Percentiles rank a stretch among this genome's conserved stretches.
Evolutionary conservation across 2,113 vertebrate genomes (phyloP).

Genomic region (Brachirus orientalis): DNA sequence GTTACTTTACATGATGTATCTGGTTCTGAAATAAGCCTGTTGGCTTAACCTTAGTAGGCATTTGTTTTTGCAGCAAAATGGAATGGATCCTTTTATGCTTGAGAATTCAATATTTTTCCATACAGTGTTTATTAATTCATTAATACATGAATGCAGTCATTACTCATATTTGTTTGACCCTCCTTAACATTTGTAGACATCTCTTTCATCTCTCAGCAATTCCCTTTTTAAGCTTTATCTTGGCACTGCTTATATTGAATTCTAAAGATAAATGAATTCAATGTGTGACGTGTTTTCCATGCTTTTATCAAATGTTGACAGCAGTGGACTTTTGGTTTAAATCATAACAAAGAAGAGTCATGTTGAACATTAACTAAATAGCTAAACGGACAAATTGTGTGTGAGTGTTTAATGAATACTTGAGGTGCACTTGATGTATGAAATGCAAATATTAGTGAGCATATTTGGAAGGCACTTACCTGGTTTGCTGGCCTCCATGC

Average conservation of each 20-base stretch:
- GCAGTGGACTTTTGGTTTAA: slow-evolving; percentile 22
- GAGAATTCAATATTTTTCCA: background rate
- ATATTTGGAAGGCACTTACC: slow-evolving; percentile 36
- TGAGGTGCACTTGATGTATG: slow-evolving; percentile 22
- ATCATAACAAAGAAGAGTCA: slow-evolving; percentile 3
- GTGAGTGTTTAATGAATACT: slow-evolving; percentile 46
- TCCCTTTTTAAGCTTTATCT: background rate
- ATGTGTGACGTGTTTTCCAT: slow-evolving; percentile 1
- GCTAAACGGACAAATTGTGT: slow-evolving; percentile 25
- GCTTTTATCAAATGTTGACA: slow-evolving; percentile 5
- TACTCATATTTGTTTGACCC: too few species aligned
- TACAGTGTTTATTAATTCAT: background rate
- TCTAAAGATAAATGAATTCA: slow-evolving; percentile 9
- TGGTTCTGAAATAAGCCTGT: slow-evolving; percentile 11
- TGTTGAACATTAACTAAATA: slow-evolving; percentile 40
- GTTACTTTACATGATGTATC: slow-evolving; percentile 11
- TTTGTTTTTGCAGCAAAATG: slow-evolving; percentile 2
- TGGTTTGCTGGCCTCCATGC: slow-evolving; percentile 1
- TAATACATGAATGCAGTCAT: too few species aligned
- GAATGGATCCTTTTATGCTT: too few species aligned
- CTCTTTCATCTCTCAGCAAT: too few species aligned
- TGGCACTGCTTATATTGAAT: background rate
- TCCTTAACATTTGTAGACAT: slow-evolving; percentile 20
- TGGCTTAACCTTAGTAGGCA: slow-evolving; percentile 6
- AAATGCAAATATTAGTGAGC: slow-evolving; percentile 54